Conservation (phyloP, 2,113 vertebrate species). For the Peromyscus leucopus region DNA sequence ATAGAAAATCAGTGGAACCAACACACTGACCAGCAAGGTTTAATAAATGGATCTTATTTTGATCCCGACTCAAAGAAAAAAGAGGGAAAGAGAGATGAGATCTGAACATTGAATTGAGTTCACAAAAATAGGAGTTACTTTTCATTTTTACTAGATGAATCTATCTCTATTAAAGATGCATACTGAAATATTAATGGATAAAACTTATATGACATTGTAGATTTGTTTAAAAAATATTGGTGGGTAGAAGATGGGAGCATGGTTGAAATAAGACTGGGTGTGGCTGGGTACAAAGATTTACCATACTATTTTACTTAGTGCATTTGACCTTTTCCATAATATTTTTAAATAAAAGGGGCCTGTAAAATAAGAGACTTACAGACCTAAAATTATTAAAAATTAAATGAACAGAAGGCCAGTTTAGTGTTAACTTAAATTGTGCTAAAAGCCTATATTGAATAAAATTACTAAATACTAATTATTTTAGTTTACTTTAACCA, state of each 20-base stretch:
- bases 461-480: conserved; percentile 41
- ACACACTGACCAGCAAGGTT: not conserved
- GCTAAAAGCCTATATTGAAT: conserved; percentile 41
- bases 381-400: conserved; percentile 45
- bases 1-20: conserved; percentile 30
- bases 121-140: conserved; percentile 15
- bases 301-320: conserved; percentile 3
- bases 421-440: conserved; percentile 49
- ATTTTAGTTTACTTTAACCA: conserved; percentile 61
- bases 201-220: conserved; percentile 18
- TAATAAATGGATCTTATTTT: not conserved
- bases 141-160: conserved; percentile 50
- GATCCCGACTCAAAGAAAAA: conserved; percentile 21
- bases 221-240: conserved; percentile 31
- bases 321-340: not conserved
- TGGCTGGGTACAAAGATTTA: conserved; percentile 4
- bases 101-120: conserved; percentile 32
- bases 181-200: not conserved
- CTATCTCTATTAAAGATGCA: conserved; percentile 39
- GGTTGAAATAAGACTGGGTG: conserved; percentile 38
- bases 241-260: not conserved
- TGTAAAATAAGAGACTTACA: not conserved
- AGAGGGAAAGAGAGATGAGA: conserved; percentile 20
- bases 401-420: not conserved
- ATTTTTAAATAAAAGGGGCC: not conserved